These are phyloP conservation scores for Lepidocyrtinus sp. DNA, from an alignment of 2,888 invertebrate species.

Conservation along the genomic window DNA sequence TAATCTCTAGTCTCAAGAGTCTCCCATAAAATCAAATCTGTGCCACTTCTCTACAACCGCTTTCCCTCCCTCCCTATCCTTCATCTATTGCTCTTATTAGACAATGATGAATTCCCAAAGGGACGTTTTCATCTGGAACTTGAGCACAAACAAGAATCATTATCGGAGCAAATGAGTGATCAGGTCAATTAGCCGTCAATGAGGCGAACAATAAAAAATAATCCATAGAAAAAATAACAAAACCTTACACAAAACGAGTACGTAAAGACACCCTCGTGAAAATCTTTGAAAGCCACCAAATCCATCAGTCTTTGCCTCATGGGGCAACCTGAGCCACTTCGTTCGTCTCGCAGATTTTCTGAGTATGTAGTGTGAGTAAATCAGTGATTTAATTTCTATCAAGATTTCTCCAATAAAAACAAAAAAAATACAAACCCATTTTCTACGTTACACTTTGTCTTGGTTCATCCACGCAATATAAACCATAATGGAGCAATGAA, in stretches of 20 bases:
- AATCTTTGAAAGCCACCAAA: slow-evolving; percentile 29
- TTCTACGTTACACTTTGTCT: neutral
- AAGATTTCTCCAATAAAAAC: slow-evolving; percentile 26
- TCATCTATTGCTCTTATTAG: slow-evolving; percentile 14
- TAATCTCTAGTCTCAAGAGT: slow-evolving; percentile 20
- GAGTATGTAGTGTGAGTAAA: slow-evolving; percentile 17
- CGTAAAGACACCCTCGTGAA: slow-evolving; percentile 32
- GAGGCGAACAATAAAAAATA: slow-evolving; percentile 56
- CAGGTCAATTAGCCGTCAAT: slow-evolving; percentile 67
- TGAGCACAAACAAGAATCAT: slow-evolving; percentile 10
- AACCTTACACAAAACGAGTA: neutral
- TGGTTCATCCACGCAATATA: no score
- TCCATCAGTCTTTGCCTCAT: no score
- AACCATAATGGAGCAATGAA: neutral
- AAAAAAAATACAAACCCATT: neutral
- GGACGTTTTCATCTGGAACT: slow-evolving; percentile 38
- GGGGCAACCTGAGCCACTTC: neutral
- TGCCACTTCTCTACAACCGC: neutral
- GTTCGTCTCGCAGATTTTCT: slow-evolving; percentile 1
- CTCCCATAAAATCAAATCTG: neutral
- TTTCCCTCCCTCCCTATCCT: neutral
- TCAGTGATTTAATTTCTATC: slow-evolving; percentile 61
- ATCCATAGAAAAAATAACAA: neutral
- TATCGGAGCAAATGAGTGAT: slow-evolving; percentile 56
- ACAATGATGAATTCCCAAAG: slow-evolving; percentile 54